A percentile compares a stretch with the other conserved stretches of the same genome.
phyloP scores from a whole-genome alignment of 1,140 invertebrate genomes.

The Heterodera carotae region DNA sequence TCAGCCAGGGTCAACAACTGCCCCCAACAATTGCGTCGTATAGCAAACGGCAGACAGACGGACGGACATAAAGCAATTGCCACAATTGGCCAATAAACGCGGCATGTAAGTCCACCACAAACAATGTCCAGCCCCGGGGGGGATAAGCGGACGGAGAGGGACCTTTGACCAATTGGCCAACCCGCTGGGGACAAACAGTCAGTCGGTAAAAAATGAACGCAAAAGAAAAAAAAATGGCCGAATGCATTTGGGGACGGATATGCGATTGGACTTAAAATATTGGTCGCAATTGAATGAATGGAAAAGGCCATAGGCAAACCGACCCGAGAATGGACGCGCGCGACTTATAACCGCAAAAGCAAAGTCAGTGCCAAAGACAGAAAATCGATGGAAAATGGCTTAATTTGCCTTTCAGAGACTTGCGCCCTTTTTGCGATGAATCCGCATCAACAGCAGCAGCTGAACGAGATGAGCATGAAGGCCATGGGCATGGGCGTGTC shows the following conservation, averaged over 20 bases:
- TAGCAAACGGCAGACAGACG: background rate
- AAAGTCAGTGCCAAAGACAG: no score
- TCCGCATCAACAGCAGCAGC: conserved; percentile 1
- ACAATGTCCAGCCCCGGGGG: background rate
- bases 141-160: background rate
- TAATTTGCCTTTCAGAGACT: background rate
- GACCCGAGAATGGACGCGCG: no score
- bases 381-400: background rate
- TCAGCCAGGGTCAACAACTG: conserved; percentile 2
- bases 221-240: background rate
- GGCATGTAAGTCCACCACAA: background rate
- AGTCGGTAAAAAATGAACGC: background rate
- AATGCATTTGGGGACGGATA: no score
- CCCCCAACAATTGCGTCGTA: background rate
- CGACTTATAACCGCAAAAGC: no score
- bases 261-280: no score
- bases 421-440: background rate
- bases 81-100: conserved; percentile 16
- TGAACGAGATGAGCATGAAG: conserved; percentile 13
- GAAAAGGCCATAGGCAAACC: background rate
- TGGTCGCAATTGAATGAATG: no score
- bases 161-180: background rate
- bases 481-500: conserved; percentile 4
- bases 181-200: background rate
- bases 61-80: background rate